Evolutionary conservation across 2,888 invertebrate species (phyloP).

Genomic region (Psylliodes chrysocephalus): DNA sequence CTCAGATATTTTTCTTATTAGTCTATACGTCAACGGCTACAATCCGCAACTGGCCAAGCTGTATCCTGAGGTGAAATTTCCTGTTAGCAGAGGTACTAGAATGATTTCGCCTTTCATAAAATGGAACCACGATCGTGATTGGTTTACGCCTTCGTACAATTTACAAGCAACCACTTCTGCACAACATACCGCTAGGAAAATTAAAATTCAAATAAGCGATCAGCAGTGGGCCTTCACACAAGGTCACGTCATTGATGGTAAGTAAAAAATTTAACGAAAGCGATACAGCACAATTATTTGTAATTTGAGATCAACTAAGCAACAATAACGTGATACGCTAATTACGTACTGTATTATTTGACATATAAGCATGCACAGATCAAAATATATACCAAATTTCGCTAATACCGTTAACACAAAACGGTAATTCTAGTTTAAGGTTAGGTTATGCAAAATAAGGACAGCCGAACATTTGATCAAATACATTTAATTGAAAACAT

Average conservation of each 20-base stretch:
- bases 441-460: too few species aligned
- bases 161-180: slow-evolving; percentile 17
- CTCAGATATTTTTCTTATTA: slow-evolving; percentile 58
- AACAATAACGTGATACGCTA: too few species aligned
- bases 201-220: slow-evolving; percentile 60
- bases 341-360: too few species aligned
- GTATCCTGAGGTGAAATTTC: slow-evolving; percentile 80
- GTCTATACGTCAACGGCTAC: slow-evolving; percentile 81
- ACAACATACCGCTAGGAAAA: slow-evolving; percentile 20
- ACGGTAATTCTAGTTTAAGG: too few species aligned
- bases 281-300: too few species aligned
- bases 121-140: slow-evolving; percentile 88
- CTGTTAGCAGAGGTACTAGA: slow-evolving; percentile 76
- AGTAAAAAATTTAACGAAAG: too few species aligned
- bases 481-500: too few species aligned
- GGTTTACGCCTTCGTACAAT: slow-evolving; percentile 69
- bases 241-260: slow-evolving; percentile 83
- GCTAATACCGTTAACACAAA: too few species aligned
- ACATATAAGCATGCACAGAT: too few species aligned
- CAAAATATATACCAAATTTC: too few species aligned
- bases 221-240: slow-evolving; percentile 74
- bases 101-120: slow-evolving; percentile 77
- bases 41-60: slow-evolving; percentile 79
- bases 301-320: too few species aligned
- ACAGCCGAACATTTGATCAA: too few species aligned